phyloP scores from a whole-genome alignment of 2,113 vertebrate genomes.

The Pardalotus punctatus region DNA sequence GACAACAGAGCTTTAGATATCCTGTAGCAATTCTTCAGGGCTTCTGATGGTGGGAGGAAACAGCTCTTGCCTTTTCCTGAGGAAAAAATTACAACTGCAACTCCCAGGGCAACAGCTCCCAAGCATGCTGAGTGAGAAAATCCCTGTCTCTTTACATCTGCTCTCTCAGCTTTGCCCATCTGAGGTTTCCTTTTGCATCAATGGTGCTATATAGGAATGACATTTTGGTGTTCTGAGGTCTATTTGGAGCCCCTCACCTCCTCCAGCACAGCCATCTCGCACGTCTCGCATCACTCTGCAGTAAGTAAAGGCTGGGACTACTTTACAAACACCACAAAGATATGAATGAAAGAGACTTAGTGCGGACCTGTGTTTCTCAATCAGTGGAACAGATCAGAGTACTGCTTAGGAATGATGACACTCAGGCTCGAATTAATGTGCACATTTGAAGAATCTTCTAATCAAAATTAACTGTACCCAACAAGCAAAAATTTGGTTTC shows the following conservation, averaged over 20 bases:
- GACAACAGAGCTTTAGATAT: neutral
- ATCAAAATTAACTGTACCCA: neutral
- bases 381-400: neutral
- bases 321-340: neutral
- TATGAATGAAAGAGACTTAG: neutral
- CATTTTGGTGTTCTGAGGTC: neutral
- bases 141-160: neutral
- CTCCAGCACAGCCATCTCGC: neutral
- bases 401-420: neutral
- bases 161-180: neutral
- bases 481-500: neutral
- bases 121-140: neutral
- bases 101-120: neutral
- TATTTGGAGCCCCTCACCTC: neutral
- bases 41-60: neutral
- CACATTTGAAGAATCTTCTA: neutral
- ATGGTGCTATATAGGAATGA: neutral
- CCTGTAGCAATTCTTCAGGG: neutral
- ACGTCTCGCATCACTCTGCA: neutral
- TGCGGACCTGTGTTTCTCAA: accelerated
- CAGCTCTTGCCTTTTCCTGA: neutral
- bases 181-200: neutral
- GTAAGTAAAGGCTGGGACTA: neutral
- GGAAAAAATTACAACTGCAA: neutral
- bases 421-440: neutral